Percentiles rank a stretch among this genome's conserved stretches.
Conservation (phyloP, 2,888 invertebrate genomes). For the Phytoseiulus persimilis region DNA sequence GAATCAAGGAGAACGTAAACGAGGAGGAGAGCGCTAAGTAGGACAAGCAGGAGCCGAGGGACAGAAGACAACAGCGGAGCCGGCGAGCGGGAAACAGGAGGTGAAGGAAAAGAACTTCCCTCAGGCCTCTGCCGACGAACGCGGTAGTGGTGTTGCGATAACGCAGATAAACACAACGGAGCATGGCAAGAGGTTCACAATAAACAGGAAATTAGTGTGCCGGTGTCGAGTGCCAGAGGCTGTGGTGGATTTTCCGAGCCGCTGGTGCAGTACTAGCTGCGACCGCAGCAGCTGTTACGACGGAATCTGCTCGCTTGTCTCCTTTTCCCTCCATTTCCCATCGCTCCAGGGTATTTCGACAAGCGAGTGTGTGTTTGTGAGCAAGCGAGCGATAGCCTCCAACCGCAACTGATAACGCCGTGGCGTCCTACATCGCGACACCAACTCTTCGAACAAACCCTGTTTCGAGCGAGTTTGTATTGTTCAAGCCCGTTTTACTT, state of each 20-base stretch:
- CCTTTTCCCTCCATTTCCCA: not conserved
- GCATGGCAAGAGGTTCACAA: not conserved
- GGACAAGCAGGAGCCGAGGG: not conserved
- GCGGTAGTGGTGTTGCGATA: not conserved
- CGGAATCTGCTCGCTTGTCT: not conserved
- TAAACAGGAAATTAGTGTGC: conserved; percentile 5
- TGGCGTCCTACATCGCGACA: not conserved
- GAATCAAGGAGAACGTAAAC: not conserved
- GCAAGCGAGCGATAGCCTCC: not conserved
- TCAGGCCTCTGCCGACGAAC: not conserved
- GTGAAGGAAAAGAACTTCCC: not conserved
- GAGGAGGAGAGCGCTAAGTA: not conserved
- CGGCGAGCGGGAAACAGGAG: not conserved
- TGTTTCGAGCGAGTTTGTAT: not conserved
- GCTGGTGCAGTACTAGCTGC: no score
- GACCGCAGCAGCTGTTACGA: not conserved
- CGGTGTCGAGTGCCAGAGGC: not conserved
- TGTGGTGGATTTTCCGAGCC: not conserved
- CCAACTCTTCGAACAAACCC: not conserved
- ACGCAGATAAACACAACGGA: not conserved
- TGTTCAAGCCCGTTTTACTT: not conserved
- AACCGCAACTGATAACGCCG: not conserved
- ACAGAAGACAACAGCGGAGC: not conserved
- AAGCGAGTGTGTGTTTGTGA: not conserved
- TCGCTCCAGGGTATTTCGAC: not conserved